Evolutionary conservation across 1,140 invertebrate genomes (phyloP).

Genomic region (Aphelenchoides avenae): DNA sequence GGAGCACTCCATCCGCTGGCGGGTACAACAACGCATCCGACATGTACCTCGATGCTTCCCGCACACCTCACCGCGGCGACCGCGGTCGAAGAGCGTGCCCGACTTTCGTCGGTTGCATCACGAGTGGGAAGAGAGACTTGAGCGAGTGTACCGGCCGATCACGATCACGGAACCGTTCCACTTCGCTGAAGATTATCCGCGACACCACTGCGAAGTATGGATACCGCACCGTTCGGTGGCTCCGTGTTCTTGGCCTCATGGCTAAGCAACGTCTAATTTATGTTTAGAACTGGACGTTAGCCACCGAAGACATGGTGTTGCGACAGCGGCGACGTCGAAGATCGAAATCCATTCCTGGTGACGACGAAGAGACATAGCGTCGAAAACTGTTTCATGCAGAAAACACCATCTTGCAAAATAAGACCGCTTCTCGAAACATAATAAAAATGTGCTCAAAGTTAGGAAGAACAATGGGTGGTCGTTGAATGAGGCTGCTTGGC

Average conservation of each 20-base stretch:
- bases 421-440: no score
- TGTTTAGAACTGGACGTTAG: no score
- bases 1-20: conserved; percentile 30
- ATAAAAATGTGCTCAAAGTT: no score
- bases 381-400: no score
- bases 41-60: conserved; percentile 16
- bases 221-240: conserved; percentile 10
- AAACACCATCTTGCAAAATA: no score
- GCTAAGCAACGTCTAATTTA: no score
- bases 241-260: not conserved
- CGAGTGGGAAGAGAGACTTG: conserved; percentile 10
- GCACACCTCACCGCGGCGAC: not conserved
- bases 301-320: no score
- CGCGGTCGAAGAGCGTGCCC: conserved; percentile 6
- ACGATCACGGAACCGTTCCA: conserved; percentile 16
- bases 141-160: not conserved
- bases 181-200: conserved; percentile 9
- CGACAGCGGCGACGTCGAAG: no score
- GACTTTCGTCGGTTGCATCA: conserved; percentile 17
- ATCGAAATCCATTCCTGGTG: no score
- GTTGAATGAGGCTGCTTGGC: no score
- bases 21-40: conserved; percentile 7
- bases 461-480: no score
- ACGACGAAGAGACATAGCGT: no score
- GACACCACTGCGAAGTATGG: not conserved